A percentile compares a stretch with the other conserved stretches of the same genome.
phyloP scores from a whole-genome alignment of 2,797 vertebrate species.

The Petrocephalus schoutedeni region DNA sequence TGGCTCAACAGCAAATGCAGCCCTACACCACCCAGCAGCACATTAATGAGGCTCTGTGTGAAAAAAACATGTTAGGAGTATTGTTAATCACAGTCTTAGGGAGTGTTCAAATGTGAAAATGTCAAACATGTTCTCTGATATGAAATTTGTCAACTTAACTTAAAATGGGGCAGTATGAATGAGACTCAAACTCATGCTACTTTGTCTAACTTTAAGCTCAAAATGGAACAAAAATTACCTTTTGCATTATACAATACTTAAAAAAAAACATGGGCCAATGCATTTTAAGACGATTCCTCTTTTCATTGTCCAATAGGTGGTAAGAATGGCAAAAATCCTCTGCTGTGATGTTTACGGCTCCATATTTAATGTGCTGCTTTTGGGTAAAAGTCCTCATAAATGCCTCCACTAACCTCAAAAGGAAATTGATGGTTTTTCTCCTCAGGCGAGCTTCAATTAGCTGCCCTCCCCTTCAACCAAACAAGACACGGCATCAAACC shows the following conservation, averaged over 20 bases:
- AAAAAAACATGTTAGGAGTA: not conserved
- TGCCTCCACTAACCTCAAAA: not conserved
- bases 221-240: not conserved
- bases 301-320: not conserved
- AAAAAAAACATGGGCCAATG: not conserved
- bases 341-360: not conserved
- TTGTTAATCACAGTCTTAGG: not conserved
- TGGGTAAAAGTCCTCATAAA: not conserved
- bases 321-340: not conserved
- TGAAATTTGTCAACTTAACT: not conserved
- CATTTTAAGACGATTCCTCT: not conserved
- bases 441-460: not conserved
- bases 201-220: not conserved
- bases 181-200: not conserved
- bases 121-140: not conserved
- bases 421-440: not conserved
- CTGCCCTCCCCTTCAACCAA: too few relatives aligned
- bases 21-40: not conserved
- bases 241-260: not conserved
- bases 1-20: not conserved
- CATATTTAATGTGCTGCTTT: not conserved
- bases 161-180: not conserved
- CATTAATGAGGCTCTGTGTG: not conserved
- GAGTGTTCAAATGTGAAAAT: not conserved
- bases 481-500: too few relatives aligned